phyloP scores from a whole-genome alignment of 2,797 vertebrate species.

The Petrocephalus sullivani region DNA sequence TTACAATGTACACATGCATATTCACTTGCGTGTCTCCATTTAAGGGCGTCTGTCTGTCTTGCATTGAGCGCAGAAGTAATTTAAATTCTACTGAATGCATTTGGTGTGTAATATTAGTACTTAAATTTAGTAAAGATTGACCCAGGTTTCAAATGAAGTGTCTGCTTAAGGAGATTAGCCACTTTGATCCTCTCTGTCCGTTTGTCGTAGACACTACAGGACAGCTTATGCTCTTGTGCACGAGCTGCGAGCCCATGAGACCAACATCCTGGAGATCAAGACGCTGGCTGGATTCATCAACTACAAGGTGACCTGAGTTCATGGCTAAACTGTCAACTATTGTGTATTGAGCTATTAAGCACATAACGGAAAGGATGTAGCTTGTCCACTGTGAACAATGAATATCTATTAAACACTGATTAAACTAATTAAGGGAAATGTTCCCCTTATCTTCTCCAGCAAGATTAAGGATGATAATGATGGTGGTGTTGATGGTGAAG shows the following conservation, averaged over 20 bases:
- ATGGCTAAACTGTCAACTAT: neutral
- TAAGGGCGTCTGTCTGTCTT: neutral
- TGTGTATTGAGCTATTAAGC: neutral
- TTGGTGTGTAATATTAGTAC: neutral
- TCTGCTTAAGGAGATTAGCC: neutral
- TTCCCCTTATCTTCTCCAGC: neutral
- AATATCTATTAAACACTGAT: neutral
- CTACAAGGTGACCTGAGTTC: slow-evolving; percentile 78
- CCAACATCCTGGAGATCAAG: slow-evolving; percentile 97
- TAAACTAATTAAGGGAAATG: neutral
- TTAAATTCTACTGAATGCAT: neutral
- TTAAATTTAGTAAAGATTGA: neutral
- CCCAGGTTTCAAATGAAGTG: neutral
- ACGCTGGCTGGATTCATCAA: slow-evolving; percentile 97
- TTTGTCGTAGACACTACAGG: slow-evolving; percentile 77
- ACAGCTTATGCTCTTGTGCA: slow-evolving; percentile 90
- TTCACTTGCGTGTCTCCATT: neutral
- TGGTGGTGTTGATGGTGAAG: neutral
- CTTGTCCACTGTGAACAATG: neutral
- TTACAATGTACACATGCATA: neutral
- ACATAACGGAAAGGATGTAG: neutral
- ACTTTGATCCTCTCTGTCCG: neutral
- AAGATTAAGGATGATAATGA: neutral
- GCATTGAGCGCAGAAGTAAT: neutral
- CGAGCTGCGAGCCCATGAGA: slow-evolving; percentile 91